Conservation (phyloP, 2,888 invertebrate species). For the Punctoribates punctum region DNA sequence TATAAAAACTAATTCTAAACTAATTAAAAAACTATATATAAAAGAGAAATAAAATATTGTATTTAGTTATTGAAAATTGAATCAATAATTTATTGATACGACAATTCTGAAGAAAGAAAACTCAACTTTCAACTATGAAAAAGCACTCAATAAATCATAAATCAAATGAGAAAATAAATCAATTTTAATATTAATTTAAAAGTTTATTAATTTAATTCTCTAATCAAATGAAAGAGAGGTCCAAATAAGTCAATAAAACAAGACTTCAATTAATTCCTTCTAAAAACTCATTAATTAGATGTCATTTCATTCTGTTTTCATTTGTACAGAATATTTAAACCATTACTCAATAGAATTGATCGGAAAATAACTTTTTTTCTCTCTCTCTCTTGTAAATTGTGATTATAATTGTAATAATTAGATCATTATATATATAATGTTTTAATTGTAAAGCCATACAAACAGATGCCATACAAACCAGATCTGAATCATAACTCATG, state of each 20-base stretch:
- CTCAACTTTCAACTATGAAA: no score
- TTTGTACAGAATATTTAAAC: constrained; percentile 8
- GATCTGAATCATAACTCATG: neutral
- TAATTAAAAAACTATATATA: no score
- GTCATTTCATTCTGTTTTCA: neutral
- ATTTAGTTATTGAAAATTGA: no score
- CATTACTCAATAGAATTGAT: neutral
- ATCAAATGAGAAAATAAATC: no score
- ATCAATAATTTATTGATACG: no score
- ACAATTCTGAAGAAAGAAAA: no score
- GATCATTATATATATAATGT: constrained; percentile 12
- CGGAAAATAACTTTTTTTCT: neutral
- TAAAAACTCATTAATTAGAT: neutral
- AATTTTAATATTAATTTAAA: neutral
- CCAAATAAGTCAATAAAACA: neutral
- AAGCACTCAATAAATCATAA: no score
- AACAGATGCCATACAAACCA: constrained; percentile 2
- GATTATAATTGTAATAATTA: constrained; percentile 23
- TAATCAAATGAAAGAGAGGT: neutral
- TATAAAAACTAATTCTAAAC: no score
- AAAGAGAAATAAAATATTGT: no score
- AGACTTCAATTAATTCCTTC: no score
- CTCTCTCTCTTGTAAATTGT: constrained; percentile 20
- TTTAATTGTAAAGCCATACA: constrained; percentile 10
- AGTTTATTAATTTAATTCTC: neutral